Evolutionary conservation across 2,888 invertebrate genomes (phyloP), one percentile per base, ranked within the genome.

Genomic region (Blastobasis lacticolella): DNA sequence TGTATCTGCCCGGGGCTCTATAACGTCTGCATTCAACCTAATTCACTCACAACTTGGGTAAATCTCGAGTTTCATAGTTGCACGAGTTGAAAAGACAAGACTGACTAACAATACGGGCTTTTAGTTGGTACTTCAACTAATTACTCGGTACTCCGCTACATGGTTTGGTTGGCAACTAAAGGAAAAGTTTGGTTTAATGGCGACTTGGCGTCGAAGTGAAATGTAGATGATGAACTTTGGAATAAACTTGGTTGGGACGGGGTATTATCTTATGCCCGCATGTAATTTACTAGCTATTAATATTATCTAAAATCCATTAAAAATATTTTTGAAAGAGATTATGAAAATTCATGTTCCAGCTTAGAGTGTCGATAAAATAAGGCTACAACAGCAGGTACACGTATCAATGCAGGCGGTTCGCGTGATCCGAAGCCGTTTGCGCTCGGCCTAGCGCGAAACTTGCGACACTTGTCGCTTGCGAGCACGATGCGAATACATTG

Each of bases 391-490:
- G 23, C 9, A 36, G 40, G 45, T 44, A 45, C 46, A 43, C 6
- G 40, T 46, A 46, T 49, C 52, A 43, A 46, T 52, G 46, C 49
- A 46, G 40, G 36, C 46, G 46, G 38, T 40, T 40, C 46, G 61
- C 54, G 61, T 62, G 65, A 66, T 58, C 63, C 63, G 60, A 58
- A 59, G 62, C 54, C 49, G 45, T 56, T 60, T 57, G 57, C 60
- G 72, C 69, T 72, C 61, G 57, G 54, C 57, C 64, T 63, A 69
- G 69, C 69, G 63, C 57, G 61, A 59, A 66, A 73, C 64, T 49
- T 56, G 57, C 55, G 57, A 52, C 61, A 63, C 66, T 63, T 66
- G 66, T 56, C 59, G 51, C 62, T 48, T 52, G 23, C 23, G 23
- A 23, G 23, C 23, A 23, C 23, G 23, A 23, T 23, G 23, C 23